A percentile compares a stretch with the other conserved stretches of the same genome.
These are phyloP conservation scores for Lophius piscatorius DNA, from an alignment of 2,113 vertebrate genomes.

Conservation along the genomic window DNA sequence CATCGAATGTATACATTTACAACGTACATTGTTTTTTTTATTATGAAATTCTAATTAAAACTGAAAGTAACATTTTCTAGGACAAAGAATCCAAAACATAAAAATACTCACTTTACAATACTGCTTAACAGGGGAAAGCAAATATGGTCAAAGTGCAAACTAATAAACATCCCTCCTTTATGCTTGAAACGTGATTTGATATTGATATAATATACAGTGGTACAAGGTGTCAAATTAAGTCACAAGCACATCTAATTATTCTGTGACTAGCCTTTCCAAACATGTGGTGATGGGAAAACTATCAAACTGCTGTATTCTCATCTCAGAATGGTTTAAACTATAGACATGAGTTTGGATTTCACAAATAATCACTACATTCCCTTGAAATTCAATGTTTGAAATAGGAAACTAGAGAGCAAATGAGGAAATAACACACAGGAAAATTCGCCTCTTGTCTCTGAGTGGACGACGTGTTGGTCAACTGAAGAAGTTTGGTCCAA, in stretches of 20 bases:
- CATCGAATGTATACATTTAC: conserved; percentile 44
- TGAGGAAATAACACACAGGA: not conserved
- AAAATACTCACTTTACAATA: too few species aligned
- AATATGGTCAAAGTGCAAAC: not conserved
- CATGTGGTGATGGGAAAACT: conserved; percentile 32
- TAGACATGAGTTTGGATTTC: conserved; percentile 17
- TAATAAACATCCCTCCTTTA: not conserved
- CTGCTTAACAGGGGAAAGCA: not conserved
- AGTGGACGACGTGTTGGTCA: not conserved
- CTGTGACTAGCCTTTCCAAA: conserved; percentile 3
- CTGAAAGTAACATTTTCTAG: too few species aligned
- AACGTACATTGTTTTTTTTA: too few species aligned
- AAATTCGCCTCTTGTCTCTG: too few species aligned
- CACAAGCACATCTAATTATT: conserved; percentile 17
- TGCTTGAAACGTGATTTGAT: too few species aligned
- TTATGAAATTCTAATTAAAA: too few species aligned
- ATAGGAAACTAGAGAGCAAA: conserved; percentile 1
- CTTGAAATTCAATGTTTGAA: not conserved
- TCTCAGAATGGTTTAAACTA: conserved; percentile 20
- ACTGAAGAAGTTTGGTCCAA: conserved; percentile 52
- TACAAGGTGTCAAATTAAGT: conserved; percentile 14
- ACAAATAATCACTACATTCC: conserved; percentile 10
- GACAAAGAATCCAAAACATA: too few species aligned
- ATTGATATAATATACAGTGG: too few species aligned
- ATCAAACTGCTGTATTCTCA: conserved; percentile 1